phyloP scores from a whole-genome alignment of 2,888 invertebrate genomes.

The Embidobia sp. region DNA sequence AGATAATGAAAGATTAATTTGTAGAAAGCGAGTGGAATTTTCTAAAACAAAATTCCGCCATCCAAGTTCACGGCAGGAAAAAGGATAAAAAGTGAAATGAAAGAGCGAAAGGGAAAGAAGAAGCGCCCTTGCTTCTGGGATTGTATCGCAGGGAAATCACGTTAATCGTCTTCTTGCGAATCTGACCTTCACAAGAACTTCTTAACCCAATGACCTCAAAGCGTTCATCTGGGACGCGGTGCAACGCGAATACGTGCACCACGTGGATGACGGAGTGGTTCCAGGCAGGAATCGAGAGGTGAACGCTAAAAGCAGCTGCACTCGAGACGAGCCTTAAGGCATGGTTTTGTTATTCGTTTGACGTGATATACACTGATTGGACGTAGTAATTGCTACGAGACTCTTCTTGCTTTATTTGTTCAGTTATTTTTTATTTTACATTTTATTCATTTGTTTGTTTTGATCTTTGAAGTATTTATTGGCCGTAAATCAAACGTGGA shows the following conservation, averaged over 20 bases:
- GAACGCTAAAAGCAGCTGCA: slow-evolving; percentile 35
- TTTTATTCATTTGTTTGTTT: too few species aligned
- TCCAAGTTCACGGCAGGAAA: slow-evolving; percentile 10
- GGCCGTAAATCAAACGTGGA: too few species aligned
- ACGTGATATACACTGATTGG: slow-evolving; percentile 70
- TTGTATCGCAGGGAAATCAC: slow-evolving; percentile 30
- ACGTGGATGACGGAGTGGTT: slow-evolving; percentile 41
- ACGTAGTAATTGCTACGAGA: slow-evolving; percentile 70
- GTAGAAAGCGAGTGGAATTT: too few species aligned
- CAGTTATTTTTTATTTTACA: too few species aligned
- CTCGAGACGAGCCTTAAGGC: slow-evolving; percentile 69
- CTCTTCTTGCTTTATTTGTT: too few species aligned
- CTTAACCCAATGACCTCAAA: slow-evolving; percentile 56
- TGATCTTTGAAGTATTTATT: too few species aligned
- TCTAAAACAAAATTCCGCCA: too few species aligned
- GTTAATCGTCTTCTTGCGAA: slow-evolving; percentile 56
- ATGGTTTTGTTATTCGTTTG: slow-evolving; percentile 69
- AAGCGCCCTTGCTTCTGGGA: too few species aligned
- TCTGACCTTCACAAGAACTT: slow-evolving; percentile 69
- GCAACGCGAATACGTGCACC: slow-evolving; percentile 25
- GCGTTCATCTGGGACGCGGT: slow-evolving; percentile 20
- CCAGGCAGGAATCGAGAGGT: slow-evolving; percentile 1
- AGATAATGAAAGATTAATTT: too few species aligned
- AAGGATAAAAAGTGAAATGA: slow-evolving; percentile 13
- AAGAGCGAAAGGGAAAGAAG: slow-evolving; percentile 19